Base-by-base conservation (phyloP, 2,888 invertebrate species). In the Glyphotaelius pellucidus region DNA sequence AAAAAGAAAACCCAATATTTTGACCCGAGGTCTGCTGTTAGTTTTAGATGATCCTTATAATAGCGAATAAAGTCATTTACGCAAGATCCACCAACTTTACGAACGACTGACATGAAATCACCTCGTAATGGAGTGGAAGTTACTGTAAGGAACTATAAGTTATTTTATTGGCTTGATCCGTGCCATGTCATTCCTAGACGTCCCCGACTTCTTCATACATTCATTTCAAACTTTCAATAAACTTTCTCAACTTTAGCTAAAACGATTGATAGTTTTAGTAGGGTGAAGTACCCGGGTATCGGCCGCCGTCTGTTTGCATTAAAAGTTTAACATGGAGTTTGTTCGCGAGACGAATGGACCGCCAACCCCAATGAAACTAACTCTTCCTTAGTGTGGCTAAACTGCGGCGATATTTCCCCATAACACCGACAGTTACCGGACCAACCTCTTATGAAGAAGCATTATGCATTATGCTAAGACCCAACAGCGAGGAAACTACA, bases 241-340 rank as follows among this genome's bases (percentile, higher is more conserved):
- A 25, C 25, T 32, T 83, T 83, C 83, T 35, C 7, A 32, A 83
- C 35, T 32, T 3, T 31, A 19, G 32, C 32, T 15, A 35, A 32
- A 19, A 19, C 14, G 15, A 25, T 25, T 19, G 12, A 25, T 83
- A 25, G 15, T 31, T 35, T 25, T 25, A 81, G 32, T 15, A 32
- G 15, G 81, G 81, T 32, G 81, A 35, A 32, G 15, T 32, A 4
- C 81, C 32, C 81, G 31, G 81, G 32, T 25, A 35, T 25, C 12
- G 81, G 19, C 35, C 83, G 83, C 83, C 83, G 83, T 83, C 83
- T 38, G 83, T 83, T 83, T 25, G 25, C 35, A 83, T 83, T 83
- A 83, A 83, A 83, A 83, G 83, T 83, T 83, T 35, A 32, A 25
- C 83, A 35, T 35, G 2, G 83, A 83, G 83, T 38, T 38, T 32